Evolutionary conservation across 1,140 invertebrate species (phyloP).

Genomic region (Scaptodrosophila lebanonensis): DNA sequence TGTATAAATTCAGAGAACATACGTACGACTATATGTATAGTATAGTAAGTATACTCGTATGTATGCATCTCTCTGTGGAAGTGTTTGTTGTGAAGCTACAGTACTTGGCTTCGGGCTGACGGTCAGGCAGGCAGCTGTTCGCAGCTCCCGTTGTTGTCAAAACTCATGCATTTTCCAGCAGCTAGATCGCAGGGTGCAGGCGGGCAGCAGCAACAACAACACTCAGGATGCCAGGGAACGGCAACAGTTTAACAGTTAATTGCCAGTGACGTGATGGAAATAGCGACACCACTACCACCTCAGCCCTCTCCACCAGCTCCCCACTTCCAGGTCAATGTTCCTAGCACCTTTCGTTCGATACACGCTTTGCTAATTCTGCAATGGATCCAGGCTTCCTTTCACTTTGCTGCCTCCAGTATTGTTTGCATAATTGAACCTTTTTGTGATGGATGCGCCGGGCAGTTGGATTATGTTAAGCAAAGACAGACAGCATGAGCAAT

Average conservation of each 20-base stretch:
- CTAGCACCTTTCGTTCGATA: too few species aligned
- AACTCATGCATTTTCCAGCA: slow-evolving; percentile 62
- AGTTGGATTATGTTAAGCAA: too few species aligned
- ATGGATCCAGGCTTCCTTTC: too few species aligned
- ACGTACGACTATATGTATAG: background rate
- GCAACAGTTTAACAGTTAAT: slow-evolving; percentile 56
- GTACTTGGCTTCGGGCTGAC: slow-evolving; percentile 25
- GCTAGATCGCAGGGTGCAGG: too few species aligned
- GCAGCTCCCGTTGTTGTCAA: slow-evolving; percentile 47
- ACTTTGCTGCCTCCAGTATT: too few species aligned
- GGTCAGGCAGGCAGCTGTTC: slow-evolving; percentile 42
- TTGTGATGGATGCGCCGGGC: too few species aligned
- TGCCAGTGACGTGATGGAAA: slow-evolving; percentile 45
- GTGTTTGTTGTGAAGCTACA: slow-evolving; percentile 12
- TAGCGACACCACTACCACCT: slow-evolving; percentile 13
- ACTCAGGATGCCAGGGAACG: slow-evolving; percentile 37
- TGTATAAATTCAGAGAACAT: slow-evolving; percentile 54
- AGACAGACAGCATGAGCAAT: too few species aligned
- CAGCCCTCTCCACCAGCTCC: background rate
- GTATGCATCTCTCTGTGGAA: background rate
- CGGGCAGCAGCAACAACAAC: slow-evolving; percentile 3
- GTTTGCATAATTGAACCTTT: too few species aligned
- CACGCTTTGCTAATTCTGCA: too few species aligned
- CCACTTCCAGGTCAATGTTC: too few species aligned
- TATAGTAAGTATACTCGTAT: background rate